phyloP scores from a whole-genome alignment of 2,113 vertebrate species.

The Cochlearius cochlearius region DNA sequence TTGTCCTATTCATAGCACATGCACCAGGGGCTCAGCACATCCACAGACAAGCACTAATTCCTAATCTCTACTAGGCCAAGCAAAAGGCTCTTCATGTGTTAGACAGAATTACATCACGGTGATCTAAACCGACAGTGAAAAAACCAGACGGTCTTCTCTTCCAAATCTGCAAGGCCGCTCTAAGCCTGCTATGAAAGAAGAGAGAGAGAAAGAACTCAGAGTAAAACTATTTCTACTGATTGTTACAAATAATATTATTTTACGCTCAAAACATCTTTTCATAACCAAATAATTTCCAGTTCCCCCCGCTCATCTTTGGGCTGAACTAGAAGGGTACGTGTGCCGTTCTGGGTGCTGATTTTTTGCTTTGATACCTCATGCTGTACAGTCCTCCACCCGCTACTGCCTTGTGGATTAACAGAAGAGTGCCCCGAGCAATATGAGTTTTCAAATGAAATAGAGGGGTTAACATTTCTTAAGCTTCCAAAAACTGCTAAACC shows the following conservation, averaged over 20 bases:
- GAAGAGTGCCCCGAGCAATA: neutral
- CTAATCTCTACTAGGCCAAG: slow-evolving; percentile 61
- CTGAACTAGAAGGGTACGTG: neutral
- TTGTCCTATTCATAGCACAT: slow-evolving; percentile 41
- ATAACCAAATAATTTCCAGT: neutral
- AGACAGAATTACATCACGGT: slow-evolving; percentile 44
- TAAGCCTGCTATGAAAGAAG: slow-evolving; percentile 37
- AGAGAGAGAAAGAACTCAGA: neutral
- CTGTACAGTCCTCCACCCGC: neutral
- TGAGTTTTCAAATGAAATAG: neutral
- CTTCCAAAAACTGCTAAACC: neutral
- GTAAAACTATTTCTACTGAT: neutral
- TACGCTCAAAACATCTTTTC: neutral
- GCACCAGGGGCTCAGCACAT: slow-evolving; percentile 23
- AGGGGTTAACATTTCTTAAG: neutral
- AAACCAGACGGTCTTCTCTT: slow-evolving; percentile 38
- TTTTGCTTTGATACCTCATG: neutral
- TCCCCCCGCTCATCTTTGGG: neutral
- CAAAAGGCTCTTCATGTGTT: slow-evolving; percentile 49
- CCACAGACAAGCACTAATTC: slow-evolving; percentile 55
- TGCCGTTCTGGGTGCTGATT: neutral
- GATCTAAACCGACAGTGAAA: slow-evolving; percentile 57
- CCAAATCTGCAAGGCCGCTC: slow-evolving; percentile 29
- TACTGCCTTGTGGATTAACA: neutral
- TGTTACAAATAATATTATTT: slow-evolving; percentile 31